These are phyloP conservation scores for Holocentrus rufus DNA, from an alignment of 2,797 vertebrate species.

Conservation along the genomic window DNA sequence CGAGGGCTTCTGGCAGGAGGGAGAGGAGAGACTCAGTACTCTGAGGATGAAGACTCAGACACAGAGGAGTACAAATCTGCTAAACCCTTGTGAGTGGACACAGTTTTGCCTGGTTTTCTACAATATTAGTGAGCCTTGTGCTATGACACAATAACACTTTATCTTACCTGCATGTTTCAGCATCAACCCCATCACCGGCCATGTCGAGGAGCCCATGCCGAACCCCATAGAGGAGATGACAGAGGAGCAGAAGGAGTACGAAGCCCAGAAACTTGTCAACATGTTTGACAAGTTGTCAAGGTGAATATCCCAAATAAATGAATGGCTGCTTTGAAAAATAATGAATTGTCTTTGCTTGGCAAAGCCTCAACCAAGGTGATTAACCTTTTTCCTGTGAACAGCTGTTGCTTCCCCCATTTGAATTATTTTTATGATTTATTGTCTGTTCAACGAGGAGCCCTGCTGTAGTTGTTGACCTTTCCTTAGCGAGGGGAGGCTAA, in stretches of 20 bases:
- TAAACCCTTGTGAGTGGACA: constrained; percentile 86
- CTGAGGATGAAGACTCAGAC: constrained; percentile 96
- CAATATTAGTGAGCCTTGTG: background rate
- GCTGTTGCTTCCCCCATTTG: constrained; percentile 16
- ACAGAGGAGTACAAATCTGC: constrained; percentile 97
- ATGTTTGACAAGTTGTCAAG: constrained; percentile 98
- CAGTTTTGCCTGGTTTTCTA: background rate
- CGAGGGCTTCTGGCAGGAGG: constrained; percentile 94
- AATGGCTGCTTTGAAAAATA: constrained; percentile 5
- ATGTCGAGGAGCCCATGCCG: constrained; percentile 94
- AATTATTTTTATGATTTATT: constrained; percentile 53
- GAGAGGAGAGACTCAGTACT: constrained; percentile 96
- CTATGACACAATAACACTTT: background rate
- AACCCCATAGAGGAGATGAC: constrained; percentile 98
- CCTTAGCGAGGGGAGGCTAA: constrained; percentile 50
- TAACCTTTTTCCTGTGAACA: constrained; percentile 32
- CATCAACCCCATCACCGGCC: constrained; percentile 98
- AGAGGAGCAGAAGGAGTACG: constrained; percentile 98
- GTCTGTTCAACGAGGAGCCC: constrained; percentile 40
- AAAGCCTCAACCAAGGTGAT: constrained; percentile 24
- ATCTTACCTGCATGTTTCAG: constrained; percentile 74
- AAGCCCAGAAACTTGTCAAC: constrained; percentile 95
- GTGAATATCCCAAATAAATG: constrained; percentile 74
- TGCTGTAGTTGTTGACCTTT: constrained; percentile 78
- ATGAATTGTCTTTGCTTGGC: constrained; percentile 16